Evolutionary conservation across 2,797 vertebrate species (phyloP).

Genomic region (Intellagama lesueurii): DNA sequence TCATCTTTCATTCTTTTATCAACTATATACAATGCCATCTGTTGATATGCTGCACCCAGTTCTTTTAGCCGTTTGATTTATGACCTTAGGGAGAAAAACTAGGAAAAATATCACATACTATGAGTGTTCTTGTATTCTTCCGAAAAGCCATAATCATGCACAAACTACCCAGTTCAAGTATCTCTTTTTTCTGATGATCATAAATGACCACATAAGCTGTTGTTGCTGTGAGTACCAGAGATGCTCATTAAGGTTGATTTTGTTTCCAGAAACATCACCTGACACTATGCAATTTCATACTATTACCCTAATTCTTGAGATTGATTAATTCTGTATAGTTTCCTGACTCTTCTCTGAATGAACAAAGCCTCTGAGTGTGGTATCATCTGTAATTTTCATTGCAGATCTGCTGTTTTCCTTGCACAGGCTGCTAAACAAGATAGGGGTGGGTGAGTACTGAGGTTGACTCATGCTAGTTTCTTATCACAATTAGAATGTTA

Average conservation of each 20-base stretch:
- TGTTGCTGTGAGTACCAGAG: background rate
- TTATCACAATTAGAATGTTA: background rate
- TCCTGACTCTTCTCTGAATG: background rate
- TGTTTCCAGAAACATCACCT: constrained; percentile 3
- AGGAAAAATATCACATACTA: background rate
- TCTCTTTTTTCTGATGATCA: background rate
- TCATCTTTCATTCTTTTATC: constrained; percentile 34
- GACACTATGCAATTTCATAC: background rate
- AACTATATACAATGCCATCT: constrained; percentile 29
- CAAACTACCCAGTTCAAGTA: background rate
- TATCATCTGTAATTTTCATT: constrained; percentile 18
- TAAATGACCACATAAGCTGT: background rate
- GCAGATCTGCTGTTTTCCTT: background rate
- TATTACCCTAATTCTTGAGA: constrained; percentile 30
- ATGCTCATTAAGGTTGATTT: background rate
- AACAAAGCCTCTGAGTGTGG: background rate
- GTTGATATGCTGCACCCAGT: background rate
- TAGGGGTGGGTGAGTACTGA: background rate
- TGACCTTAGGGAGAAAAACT: too few relatives aligned
- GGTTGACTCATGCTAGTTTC: background rate
- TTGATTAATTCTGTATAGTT: constrained; percentile 7
- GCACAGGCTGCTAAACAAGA: background rate
- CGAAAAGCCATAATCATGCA: background rate
- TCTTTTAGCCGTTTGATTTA: background rate
- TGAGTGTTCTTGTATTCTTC: background rate